Percentiles rank a stretch among this genome's conserved stretches.
These are phyloP conservation scores for Frankliniella intonsa DNA, from an alignment of 2,888 invertebrate species.

Conservation along the genomic window DNA sequence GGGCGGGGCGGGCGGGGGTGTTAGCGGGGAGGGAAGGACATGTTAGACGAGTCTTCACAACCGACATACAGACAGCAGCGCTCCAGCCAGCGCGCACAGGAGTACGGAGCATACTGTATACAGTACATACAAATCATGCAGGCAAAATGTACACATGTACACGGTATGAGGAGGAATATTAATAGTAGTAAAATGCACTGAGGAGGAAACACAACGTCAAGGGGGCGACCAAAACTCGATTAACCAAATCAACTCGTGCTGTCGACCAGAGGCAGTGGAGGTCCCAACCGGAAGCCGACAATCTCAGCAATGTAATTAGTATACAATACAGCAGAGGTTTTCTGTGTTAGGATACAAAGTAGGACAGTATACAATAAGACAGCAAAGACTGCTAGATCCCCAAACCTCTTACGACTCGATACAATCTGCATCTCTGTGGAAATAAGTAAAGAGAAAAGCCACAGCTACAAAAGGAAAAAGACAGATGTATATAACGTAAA, in stretches of 20 bases:
- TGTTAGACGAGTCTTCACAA: not conserved
- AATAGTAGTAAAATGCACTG: not conserved
- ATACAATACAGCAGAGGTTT: not conserved
- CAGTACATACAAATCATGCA: not conserved
- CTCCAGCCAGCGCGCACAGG: no score
- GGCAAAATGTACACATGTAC: not conserved
- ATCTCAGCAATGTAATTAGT: not conserved
- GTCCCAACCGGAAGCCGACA: not conserved
- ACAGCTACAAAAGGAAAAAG: not conserved
- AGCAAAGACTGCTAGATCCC: not conserved
- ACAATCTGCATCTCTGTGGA: not conserved
- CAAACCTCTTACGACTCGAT: not conserved
- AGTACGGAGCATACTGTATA: not conserved
- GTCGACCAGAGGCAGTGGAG: not conserved
- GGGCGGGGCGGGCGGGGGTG: not conserved
- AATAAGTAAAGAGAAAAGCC: not conserved
- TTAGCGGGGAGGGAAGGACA: not conserved
- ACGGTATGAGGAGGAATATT: not conserved
- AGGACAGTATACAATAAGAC: not conserved
- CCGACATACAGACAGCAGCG: no score
- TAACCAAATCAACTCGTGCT: not conserved
- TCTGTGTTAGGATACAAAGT: slow-evolving; percentile 12
- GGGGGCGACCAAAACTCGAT: not conserved
- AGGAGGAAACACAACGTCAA: no score
- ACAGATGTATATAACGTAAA: not conserved